These are phyloP conservation scores for Corythornis cristatus DNA, from an alignment of 2,113 vertebrate species.

Conservation along the genomic window DNA sequence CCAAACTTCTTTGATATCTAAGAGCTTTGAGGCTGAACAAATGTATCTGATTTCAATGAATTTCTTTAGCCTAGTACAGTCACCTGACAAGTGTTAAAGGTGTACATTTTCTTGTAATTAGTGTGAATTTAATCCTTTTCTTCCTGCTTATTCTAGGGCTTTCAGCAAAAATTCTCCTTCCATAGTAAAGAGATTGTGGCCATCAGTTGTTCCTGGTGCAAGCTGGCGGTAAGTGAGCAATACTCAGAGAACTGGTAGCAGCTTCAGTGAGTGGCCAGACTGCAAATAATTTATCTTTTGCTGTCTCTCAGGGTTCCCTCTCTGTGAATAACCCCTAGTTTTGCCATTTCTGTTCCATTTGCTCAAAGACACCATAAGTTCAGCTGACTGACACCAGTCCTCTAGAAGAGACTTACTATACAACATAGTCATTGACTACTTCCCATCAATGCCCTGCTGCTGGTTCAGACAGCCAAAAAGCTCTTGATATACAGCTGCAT, in stretches of 20 bases:
- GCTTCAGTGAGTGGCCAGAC: not conserved
- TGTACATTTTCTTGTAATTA: not conserved
- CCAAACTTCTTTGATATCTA: not conserved
- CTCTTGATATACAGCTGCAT: not conserved
- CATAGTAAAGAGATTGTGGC: slow-evolving; percentile 99
- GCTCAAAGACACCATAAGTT: not conserved
- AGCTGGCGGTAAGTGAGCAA: slow-evolving; percentile 89
- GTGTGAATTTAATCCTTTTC: not conserved
- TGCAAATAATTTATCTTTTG: not conserved
- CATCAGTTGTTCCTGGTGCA: slow-evolving; percentile 99
- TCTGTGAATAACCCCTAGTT: not conserved
- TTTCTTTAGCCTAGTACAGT: not conserved
- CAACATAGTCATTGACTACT: not conserved
- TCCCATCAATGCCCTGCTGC: not conserved
- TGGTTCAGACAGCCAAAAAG: not conserved
- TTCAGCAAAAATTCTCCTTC: slow-evolving; percentile 98
- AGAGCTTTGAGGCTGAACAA: not conserved
- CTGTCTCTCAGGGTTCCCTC: not conserved
- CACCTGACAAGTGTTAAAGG: not conserved
- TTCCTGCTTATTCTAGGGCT: slow-evolving; percentile 81
- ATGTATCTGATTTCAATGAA: not conserved
- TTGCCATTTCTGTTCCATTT: not conserved
- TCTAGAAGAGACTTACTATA: not conserved
- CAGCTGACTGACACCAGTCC: not conserved
- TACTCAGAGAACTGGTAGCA: not conserved